Conservation (phyloP, 2,888 invertebrate genomes). For the Salticus scenicus region DNA sequence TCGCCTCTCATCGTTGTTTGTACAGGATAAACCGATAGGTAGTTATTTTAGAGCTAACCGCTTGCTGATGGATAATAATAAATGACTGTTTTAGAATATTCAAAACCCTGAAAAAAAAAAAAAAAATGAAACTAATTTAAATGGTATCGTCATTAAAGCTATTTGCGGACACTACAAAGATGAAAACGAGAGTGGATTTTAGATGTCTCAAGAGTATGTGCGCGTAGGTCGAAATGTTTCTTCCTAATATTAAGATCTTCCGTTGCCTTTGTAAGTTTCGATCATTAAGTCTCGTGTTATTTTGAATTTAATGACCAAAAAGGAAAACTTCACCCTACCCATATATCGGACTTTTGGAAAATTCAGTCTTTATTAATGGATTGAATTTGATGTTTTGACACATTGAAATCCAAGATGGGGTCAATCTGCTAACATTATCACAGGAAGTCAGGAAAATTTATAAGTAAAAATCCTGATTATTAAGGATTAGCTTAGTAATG, state of each 20-base stretch:
- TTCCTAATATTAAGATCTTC: slow-evolving; percentile 36
- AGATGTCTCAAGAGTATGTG: not conserved
- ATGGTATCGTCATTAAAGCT: not conserved
- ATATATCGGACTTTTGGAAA: too few species aligned
- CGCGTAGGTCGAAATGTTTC: slow-evolving; percentile 23
- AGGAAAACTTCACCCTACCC: too few species aligned
- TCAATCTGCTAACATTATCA: too few species aligned
- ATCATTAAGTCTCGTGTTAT: not conserved
- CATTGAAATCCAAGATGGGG: too few species aligned
- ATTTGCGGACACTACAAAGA: not conserved
- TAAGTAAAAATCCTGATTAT: too few species aligned
- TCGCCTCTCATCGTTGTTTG: not conserved
- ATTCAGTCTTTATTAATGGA: too few species aligned
- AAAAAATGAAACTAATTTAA: not conserved
- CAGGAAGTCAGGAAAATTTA: too few species aligned
- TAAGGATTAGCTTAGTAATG: too few species aligned
- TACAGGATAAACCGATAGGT: not conserved
- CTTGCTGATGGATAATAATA: not conserved
- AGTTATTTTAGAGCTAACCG: not conserved
- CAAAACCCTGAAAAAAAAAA: not conserved
- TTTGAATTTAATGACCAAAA: too few species aligned
- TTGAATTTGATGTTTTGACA: too few species aligned
- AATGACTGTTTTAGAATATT: slow-evolving; percentile 3
- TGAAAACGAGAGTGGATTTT: not conserved
- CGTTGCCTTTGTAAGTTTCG: not conserved